A percentile compares a stretch with the other conserved stretches of the same genome.
Evolutionary conservation across 2,888 invertebrate genomes (phyloP).

Genomic region (Brachypalpus laphriformis): DNA sequence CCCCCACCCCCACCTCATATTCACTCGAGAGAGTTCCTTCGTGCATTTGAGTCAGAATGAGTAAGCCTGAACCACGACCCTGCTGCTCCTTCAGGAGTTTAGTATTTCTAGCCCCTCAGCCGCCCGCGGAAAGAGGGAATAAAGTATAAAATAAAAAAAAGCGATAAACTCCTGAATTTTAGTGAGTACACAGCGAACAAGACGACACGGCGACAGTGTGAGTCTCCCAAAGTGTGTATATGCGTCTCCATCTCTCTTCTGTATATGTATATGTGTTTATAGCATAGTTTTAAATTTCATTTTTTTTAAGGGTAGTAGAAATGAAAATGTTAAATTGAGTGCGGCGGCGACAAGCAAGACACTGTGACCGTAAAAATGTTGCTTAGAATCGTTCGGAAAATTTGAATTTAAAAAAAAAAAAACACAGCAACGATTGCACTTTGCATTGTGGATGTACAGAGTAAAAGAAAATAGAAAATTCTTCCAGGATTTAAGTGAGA

Average conservation of each 20-base stretch:
- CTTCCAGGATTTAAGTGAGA: slow-evolving; percentile 10
- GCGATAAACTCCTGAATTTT: slow-evolving; percentile 65
- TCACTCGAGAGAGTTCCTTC: slow-evolving; percentile 24
- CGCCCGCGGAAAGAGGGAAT: neutral
- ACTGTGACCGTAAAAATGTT: slow-evolving; percentile 65
- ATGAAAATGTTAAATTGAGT: slow-evolving; percentile 72
- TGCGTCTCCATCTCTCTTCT: slow-evolving; percentile 58
- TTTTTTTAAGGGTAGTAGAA: slow-evolving; percentile 72
- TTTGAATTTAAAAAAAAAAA: slow-evolving; percentile 46
- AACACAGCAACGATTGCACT: slow-evolving; percentile 34
- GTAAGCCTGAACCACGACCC: neutral
- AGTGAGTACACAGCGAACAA: slow-evolving; percentile 60
- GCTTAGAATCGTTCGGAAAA: slow-evolving; percentile 69
- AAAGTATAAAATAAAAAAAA: slow-evolving; percentile 66
- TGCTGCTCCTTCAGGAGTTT: neutral
- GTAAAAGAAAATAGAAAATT: slow-evolving; percentile 3
- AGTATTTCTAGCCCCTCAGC: neutral
- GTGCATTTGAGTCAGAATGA: slow-evolving; percentile 2
- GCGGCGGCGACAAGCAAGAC: slow-evolving; percentile 69
- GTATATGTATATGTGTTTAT: slow-evolving; percentile 22
- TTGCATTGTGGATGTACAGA: neutral
- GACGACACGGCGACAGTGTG: slow-evolving; percentile 48
- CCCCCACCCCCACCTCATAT: neutral
- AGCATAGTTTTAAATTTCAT: slow-evolving; percentile 56
- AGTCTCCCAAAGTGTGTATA: slow-evolving; percentile 29